These are phyloP conservation scores for Cylindroiulus punctatus DNA, from an alignment of 2,888 invertebrate species.

Conservation along the genomic window DNA sequence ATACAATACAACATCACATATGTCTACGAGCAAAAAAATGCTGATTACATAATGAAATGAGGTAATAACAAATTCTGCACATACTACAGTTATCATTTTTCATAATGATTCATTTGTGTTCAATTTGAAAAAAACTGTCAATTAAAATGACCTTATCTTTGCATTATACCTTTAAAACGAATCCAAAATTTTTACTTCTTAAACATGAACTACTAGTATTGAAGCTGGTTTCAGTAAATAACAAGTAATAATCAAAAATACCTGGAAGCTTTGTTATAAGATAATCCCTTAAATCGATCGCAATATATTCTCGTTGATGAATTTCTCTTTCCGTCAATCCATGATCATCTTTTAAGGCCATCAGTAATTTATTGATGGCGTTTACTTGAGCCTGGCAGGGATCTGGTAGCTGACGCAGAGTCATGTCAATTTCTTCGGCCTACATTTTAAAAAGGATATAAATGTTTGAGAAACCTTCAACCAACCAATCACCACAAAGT, in stretches of 20 bases:
- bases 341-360: not conserved
- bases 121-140: too few relatives aligned
- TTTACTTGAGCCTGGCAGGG: slow-evolving; percentile 12
- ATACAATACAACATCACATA: slow-evolving; percentile 64
- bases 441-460: not conserved
- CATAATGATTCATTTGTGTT: too few relatives aligned
- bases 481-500: not conserved
- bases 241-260: not conserved
- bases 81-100: too few relatives aligned
- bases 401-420: slow-evolving; percentile 43
- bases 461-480: not conserved
- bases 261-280: slow-evolving; percentile 38
- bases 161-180: too few relatives aligned
- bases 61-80: too few relatives aligned
- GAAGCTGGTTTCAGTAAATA: too few relatives aligned
- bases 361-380: slow-evolving; percentile 39
- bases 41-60: not conserved
- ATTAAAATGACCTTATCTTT: too few relatives aligned
- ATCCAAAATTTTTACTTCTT: too few relatives aligned
- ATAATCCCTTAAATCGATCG: slow-evolving; percentile 15
- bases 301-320: slow-evolving; percentile 36
- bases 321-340: slow-evolving; percentile 26
- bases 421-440: slow-evolving; percentile 33
- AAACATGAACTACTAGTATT: too few relatives aligned
- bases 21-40: slow-evolving; percentile 51